A percentile compares a stretch with the other conserved stretches of the same genome.
These are phyloP conservation scores for Pecten maximus DNA, from an alignment of 2,888 invertebrate genomes.

Conservation along the genomic window DNA sequence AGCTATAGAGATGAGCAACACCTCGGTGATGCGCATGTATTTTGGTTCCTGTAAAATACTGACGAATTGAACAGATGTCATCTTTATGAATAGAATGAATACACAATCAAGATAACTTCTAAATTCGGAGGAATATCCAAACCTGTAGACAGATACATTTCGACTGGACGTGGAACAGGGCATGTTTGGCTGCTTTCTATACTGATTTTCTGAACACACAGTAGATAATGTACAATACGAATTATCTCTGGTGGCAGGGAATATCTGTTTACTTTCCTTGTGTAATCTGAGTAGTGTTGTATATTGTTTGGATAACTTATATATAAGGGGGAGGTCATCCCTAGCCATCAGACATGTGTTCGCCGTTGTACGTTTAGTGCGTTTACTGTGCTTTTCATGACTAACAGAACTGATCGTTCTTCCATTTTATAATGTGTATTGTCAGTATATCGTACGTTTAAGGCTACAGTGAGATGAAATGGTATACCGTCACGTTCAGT, in stretches of 20 bases:
- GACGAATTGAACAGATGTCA: neutral
- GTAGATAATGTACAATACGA: neutral
- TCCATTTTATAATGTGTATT: neutral
- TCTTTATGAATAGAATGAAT: no score
- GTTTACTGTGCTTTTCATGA: no score
- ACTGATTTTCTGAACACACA: neutral
- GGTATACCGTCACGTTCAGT: neutral
- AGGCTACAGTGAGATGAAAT: neutral
- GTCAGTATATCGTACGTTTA: neutral
- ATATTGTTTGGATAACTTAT: neutral
- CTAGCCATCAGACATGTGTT: neutral
- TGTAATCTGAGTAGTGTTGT: neutral
- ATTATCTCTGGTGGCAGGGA: neutral
- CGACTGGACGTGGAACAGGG: neutral
- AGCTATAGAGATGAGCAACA: neutral
- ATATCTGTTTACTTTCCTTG: neutral
- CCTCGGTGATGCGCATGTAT: neutral
- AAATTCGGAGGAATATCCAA: neutral
- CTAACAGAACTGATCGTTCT: no score
- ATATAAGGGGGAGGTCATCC: neutral
- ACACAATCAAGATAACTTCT: neutral
- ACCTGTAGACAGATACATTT: neutral
- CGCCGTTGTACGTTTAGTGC: neutral
- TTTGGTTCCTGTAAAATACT: neutral
- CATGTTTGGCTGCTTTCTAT: neutral